These are phyloP conservation scores for Troides oblongomaculatus DNA, from an alignment of 2,888 invertebrate genomes.

Conservation along the genomic window DNA sequence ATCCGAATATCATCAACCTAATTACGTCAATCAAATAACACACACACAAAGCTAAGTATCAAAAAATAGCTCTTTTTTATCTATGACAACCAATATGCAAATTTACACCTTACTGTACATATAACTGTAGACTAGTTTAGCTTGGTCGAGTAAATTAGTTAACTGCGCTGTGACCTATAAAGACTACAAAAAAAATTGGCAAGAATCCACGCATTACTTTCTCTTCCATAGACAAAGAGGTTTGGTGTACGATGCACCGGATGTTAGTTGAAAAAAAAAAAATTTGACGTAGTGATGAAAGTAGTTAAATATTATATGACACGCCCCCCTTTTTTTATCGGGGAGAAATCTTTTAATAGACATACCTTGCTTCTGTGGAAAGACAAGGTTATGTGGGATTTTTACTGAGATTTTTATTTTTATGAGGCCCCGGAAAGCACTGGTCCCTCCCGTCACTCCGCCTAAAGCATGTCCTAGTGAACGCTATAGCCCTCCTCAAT, in stretches of 20 bases:
- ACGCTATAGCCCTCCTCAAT: too few species aligned
- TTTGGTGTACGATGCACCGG: background rate
- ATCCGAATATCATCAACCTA: background rate
- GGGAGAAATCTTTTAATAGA: too few species aligned
- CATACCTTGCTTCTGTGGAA: too few species aligned
- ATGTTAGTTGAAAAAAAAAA: background rate
- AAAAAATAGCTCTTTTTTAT: slow-evolving; percentile 15
- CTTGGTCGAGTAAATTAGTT: background rate
- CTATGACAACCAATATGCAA: background rate
- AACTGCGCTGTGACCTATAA: slow-evolving; percentile 4
- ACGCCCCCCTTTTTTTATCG: too few species aligned
- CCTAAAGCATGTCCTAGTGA: too few species aligned
- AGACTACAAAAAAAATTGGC: slow-evolving; percentile 14
- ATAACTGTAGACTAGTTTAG: slow-evolving; percentile 5
- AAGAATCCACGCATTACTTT: slow-evolving; percentile 7
- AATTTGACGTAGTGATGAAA: too few species aligned
- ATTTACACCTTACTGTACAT: background rate
- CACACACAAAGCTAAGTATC: background rate
- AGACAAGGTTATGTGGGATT: too few species aligned
- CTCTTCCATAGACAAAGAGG: background rate
- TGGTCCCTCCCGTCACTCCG: too few species aligned
- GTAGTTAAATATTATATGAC: too few species aligned
- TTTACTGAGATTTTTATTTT: too few species aligned
- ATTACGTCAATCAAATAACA: slow-evolving; percentile 8
- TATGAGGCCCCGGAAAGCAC: too few species aligned